Evolutionary conservation across 2,113 vertebrate genomes (phyloP), one percentile per base, ranked within the genome.

Genomic region (Psittacara wagleri): DNA sequence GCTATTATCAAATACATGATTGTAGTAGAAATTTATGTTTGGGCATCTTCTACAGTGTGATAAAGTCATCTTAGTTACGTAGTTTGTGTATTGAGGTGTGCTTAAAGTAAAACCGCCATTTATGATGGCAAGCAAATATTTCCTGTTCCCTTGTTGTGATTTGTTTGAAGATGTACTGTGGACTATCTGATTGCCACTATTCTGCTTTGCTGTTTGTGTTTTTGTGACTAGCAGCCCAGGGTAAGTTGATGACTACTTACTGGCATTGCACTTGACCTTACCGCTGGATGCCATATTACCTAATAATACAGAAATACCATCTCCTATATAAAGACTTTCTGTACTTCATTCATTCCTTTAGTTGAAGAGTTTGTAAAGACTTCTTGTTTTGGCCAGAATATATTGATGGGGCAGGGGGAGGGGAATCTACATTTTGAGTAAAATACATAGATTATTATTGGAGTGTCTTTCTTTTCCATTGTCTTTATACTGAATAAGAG

Each of bases 1-100:
- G 22, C 35, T 23, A 23, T 33, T 25, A 84, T 43, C 29, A 43
- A n/a, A 23, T 75, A 24, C 3, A 12, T 14, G 1, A 1, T 9
- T 62, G 44, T 33, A 77, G 17, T 37, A 41, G 62, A 66, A 79
- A 41, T 72, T 64, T 39, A 17, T 55, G 6, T 59, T 90, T 61
- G n/a, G 23, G 24, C 16, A 39, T 78, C 51, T 82, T 79, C 23
- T 64, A 95, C 25, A n/a, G 15, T 51, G 33, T 33, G 13, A 13
- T 63, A 28, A 57, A 76, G 37, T 75, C 16, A 1, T 25, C 10
- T 27, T 68, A 31, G 54, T 48, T 59, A 29, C 11, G 5, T 29
- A 20, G 52, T 23, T 57, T 1, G 0, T 72, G 7, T 75, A 7
- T 52, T 64, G 66, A 79, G 31, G 19, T 44, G 4, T 1, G 0